Evolutionary conservation across 2,888 invertebrate genomes (phyloP), one percentile per base, ranked within the genome.

Genomic region (Chrysolina americana): DNA sequence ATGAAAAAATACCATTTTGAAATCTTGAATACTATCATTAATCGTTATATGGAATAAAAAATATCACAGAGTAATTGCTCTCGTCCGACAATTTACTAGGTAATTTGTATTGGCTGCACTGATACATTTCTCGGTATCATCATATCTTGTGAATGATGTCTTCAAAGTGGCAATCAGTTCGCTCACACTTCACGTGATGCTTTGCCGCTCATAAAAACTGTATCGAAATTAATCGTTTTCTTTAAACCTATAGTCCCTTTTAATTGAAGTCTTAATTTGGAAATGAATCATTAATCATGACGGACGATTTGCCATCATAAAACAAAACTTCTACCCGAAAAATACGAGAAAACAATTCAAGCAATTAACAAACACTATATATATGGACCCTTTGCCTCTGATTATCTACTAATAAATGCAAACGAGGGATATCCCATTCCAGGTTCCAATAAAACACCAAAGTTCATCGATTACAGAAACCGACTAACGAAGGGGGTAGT

Each of bases 401-500:
- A 53, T 65, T 70, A 63, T 65, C 73, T 66, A 23, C 50, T 65
- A 71, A 74, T 70, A 68, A 70, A 78, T 78, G 77, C 77, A 78
- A 78, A 78, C 74, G 76, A 78, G 65, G 65, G 70, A 41, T 50
- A 28, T 66, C 17, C 70, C 70, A 71, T 36, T 47, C 41, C 23
- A 59, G 44, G 53, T 70, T 71, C 66, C 68, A 71, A 72, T 78
- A 76, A 78, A 77, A 77, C 76, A 75, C 74, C 64, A 44, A 70
- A 78, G 72, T 74, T 71, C 76, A 74, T 76, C 74, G 77, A 74
- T 72, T 69, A 76, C 65, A 70, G 59, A 36, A 72, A 59, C 59
- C 59, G 59, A 23, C 70, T 77, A 77, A 77, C 73, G 74, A 75
- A 77, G 74, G 76, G 77, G 77, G 76, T 69, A 74, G 73, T 72